Percentiles rank a stretch among this genome's conserved stretches.
Evolutionary conservation across 2,797 vertebrate genomes (phyloP).

Genomic region (Gila robusta): DNA sequence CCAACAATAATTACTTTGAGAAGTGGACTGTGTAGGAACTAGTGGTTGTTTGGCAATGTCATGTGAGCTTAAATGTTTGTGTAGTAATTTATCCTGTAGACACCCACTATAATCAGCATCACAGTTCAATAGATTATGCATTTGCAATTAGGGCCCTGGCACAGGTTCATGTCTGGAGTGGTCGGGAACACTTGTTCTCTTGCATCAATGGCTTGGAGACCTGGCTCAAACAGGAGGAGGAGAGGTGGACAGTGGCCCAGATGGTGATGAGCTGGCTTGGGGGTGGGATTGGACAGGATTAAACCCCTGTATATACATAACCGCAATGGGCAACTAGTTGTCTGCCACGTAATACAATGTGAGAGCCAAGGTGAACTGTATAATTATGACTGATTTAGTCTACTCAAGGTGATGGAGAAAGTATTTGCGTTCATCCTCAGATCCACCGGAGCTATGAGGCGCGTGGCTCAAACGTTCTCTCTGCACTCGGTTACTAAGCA

Average conservation of each 20-base stretch:
- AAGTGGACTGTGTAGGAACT: background rate
- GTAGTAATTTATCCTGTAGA: conserved; percentile 14
- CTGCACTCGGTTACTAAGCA: too few species aligned
- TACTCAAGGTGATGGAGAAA: too few species aligned
- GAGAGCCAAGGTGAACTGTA: too few species aligned
- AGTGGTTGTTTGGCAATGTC: background rate
- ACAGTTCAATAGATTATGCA: conserved; percentile 27
- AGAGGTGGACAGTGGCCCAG: conserved; percentile 35
- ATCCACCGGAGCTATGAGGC: too few species aligned
- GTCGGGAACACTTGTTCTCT: background rate
- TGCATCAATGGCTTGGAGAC: background rate
- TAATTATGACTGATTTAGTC: too few species aligned
- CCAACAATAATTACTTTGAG: background rate
- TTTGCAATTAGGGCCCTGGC: conserved; percentile 25
- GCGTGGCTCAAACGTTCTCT: too few species aligned
- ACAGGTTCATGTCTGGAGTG: conserved; percentile 6
- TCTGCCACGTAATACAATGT: too few species aligned
- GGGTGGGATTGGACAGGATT: conserved; percentile 83
- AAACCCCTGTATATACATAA: conserved; percentile 75
- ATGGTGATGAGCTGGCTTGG: conserved; percentile 41
- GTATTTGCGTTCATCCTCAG: too few species aligned
- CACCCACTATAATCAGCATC: conserved; percentile 1
- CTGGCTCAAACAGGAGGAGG: background rate
- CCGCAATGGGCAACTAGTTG: too few species aligned
- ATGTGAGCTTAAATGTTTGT: conserved; percentile 19